Conservation (phyloP, 2,888 invertebrate species). For the Galeopsomyia nigrocyanea region DNA sequence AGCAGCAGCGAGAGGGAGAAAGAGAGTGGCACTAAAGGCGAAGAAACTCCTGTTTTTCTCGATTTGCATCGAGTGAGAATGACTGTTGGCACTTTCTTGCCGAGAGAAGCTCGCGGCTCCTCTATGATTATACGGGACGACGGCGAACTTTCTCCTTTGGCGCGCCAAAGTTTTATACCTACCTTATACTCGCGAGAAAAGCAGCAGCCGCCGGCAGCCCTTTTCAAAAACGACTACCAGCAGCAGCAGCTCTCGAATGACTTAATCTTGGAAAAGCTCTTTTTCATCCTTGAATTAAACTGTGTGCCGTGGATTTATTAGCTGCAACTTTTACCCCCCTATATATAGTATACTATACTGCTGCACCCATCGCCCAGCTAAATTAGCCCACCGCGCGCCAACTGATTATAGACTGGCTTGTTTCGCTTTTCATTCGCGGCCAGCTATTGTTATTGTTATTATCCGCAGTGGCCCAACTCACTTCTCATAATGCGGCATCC, state of each 20-base stretch:
- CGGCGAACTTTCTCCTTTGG: slow-evolving; percentile 20
- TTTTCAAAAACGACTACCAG: slow-evolving; percentile 33
- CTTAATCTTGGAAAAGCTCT: slow-evolving; percentile 20
- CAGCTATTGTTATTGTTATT: no score
- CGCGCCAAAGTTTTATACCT: slow-evolving; percentile 26
- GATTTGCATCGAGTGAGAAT: slow-evolving; percentile 45
- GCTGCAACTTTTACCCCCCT: no score
- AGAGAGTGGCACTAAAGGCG: not conserved
- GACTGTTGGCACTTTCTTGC: slow-evolving; percentile 42
- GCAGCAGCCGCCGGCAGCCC: not conserved
- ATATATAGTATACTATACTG: no score
- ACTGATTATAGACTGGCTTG: no score
- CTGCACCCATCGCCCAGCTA: no score
- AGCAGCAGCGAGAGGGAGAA: not conserved
- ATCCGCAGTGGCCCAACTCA: no score
- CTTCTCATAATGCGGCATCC: no score
- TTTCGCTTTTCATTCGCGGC: no score
- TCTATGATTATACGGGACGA: slow-evolving; percentile 30
- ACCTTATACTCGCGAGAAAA: slow-evolving; percentile 5
- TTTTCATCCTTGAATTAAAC: no score
- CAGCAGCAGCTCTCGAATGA: slow-evolving; percentile 11
- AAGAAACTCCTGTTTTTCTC: slow-evolving; percentile 41
- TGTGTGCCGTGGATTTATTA: no score
- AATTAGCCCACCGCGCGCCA: no score
- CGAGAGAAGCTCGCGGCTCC: not conserved